A percentile compares a stretch with the other conserved stretches of the same genome.
Evolutionary conservation across 2,797 vertebrate genomes (phyloP).

Genomic region (Sebastes goodei): DNA sequence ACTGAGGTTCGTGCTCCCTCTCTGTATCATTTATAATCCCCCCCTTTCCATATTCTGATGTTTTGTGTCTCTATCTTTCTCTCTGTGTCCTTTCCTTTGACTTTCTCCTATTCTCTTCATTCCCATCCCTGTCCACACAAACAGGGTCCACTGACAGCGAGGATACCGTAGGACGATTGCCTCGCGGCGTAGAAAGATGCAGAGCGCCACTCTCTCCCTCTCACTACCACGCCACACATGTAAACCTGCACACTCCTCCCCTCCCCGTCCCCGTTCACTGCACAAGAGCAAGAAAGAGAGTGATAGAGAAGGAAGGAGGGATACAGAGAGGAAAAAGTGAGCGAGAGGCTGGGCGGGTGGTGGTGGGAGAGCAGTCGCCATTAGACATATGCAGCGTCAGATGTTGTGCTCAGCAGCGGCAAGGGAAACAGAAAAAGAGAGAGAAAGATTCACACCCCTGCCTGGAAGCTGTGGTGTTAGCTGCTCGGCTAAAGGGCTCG

Average conservation of each 20-base stretch:
- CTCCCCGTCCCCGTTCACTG: slow-evolving; percentile 49
- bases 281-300: slow-evolving; percentile 62
- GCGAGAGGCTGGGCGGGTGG: slow-evolving; percentile 52
- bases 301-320: slow-evolving; percentile 67
- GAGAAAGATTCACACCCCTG: slow-evolving; percentile 36
- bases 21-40: not conserved
- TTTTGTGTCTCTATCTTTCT: not conserved
- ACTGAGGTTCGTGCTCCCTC: not conserved
- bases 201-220: slow-evolving; percentile 10
- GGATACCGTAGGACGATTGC: not conserved
- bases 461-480: slow-evolving; percentile 48
- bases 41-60: not conserved
- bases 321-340: slow-evolving; percentile 57
- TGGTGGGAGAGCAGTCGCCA: slow-evolving; percentile 58
- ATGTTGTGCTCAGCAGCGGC: slow-evolving; percentile 59
- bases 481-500: slow-evolving; percentile 28
- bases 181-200: slow-evolving; percentile 24
- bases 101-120: not conserved
- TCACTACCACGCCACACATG: slow-evolving; percentile 37
- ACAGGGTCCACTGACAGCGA: not conserved
- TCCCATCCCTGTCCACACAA: not conserved
- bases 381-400: slow-evolving; percentile 73
- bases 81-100: not conserved
- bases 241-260: slow-evolving; percentile 60
- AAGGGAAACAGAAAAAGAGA: slow-evolving; percentile 14